A percentile compares a stretch with the other conserved stretches of the same genome.
Conservation (phyloP, 2,113 vertebrate genomes). For the Pseudois nayaur region DNA sequence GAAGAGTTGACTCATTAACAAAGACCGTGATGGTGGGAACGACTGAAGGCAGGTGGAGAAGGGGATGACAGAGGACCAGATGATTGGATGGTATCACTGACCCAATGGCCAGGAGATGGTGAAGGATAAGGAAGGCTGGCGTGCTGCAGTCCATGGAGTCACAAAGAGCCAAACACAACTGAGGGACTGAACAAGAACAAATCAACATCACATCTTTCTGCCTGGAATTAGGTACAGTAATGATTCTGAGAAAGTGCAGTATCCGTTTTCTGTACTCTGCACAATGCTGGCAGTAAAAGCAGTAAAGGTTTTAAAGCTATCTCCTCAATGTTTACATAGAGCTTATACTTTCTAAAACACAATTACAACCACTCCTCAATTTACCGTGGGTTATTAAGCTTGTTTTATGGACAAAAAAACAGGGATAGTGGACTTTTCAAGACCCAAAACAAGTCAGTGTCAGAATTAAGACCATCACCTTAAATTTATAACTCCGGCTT, state of each 20-base stretch:
- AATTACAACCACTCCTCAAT: not conserved
- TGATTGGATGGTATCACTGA: not conserved
- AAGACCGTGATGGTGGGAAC: fast-evolving
- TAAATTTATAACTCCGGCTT: not conserved
- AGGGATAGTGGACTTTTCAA: not conserved
- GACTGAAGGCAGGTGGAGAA: not conserved
- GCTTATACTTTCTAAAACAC: not conserved
- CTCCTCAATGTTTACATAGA: not conserved
- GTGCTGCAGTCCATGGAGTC: not conserved
- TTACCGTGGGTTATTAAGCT: not conserved
- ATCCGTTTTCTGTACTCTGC: not conserved
- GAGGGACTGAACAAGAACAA: not conserved
- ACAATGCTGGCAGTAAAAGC: not conserved
- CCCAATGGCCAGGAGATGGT: not conserved
- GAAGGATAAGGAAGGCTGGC: not conserved
- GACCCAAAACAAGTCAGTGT: not conserved
- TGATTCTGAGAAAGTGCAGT: not conserved
- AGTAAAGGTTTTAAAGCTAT: not conserved
- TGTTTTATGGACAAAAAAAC: not conserved
- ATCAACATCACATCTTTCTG: not conserved
- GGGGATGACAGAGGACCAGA: not conserved
- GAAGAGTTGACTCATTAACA: not conserved
- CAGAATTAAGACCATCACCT: not conserved
- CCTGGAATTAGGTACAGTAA: not conserved
- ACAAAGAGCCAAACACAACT: not conserved